Evolutionary conservation across 2,888 invertebrate genomes (phyloP), one percentile per base, ranked within the genome.

Genomic region (Exocentrus adspersus): DNA sequence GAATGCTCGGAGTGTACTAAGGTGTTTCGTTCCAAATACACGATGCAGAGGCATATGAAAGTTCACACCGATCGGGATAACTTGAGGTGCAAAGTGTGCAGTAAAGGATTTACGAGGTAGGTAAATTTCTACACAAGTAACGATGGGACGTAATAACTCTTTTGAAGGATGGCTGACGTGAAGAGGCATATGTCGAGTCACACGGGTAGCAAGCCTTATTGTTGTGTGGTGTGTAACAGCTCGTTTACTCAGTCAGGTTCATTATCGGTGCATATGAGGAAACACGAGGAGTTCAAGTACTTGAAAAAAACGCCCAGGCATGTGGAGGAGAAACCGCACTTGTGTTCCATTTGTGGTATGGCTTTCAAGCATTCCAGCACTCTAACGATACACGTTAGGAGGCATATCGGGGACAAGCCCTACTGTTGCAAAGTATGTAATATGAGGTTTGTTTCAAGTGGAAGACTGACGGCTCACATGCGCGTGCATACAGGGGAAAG

Each of bases 341-440:
- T 79, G 51, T 79, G 79, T 66, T 71, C 73, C 17, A 72, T 74
- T 7, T 79, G 79, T 70, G 79, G 78, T 16, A 78, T 76, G 70
- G 73, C 73, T 19, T 79, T 78, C 50, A 74, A 73, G 51, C 73
- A 75, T 60, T 74, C 73, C n/a, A 73, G 72, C 9, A 75, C 73
- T 56, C 72, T 78, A 62, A 77, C 75, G 5, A 69, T 77, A 14
- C 79, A 79, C 60, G 54, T 77, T 14, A 71, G 76, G 53, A 65
- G 78, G 54, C 79, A 78, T 71, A 68, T 66, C 12, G 77, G 75
- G 5, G 75, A 76, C 10, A 78, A 74, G 62, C 78, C 75, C 9
- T 77, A 75, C 65, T 19, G 58, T n/a, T 79, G 79, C 58, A 68
- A 72, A 54, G 60, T 72, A 21, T 79, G 79, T 65, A 64, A 72